Base-by-base conservation (phyloP, 2,113 vertebrate species). In the Petromus typicus region DNA sequence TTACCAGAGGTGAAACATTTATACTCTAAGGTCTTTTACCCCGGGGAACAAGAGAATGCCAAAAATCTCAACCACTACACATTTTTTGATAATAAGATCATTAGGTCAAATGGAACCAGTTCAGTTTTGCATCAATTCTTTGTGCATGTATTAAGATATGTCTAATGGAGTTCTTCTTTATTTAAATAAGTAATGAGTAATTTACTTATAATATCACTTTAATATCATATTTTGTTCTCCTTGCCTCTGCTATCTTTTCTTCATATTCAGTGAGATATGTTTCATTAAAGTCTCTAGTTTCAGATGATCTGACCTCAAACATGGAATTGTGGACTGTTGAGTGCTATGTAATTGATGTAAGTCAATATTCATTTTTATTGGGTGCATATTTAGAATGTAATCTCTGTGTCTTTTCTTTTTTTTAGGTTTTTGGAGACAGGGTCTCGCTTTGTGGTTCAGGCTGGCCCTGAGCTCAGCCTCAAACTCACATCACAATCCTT, bases 1-100 rank as follows among this genome's bases (percentile, higher is more conserved):
- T 95, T 93, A 85, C 76, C 59, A 90, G 91, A 95, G 64, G 88
- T 76, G 59, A 95, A 95, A 91, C n/a, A 81, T 76, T 94, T 86
- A 81, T 84, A 76, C 59, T 80, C 37, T 91, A 78, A 90, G 83
- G 6, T 66, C 22, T 86, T 91, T 86, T 92, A 90, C 20, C 30
- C n/a, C n/a, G 67, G 67, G 27, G 51, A 84, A 81, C 32, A 90
- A 95, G 78, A 95, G n/a, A 94, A 86, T 71, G n/a, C 13, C 43
- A 63, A 89, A 71, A 88, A 61, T 78, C 18, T 96, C 59, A 95
- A 51, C 67, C 27, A 94, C 61, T 30, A 64, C 7, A 79, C 43
- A 54, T 69, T 89, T 14, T 45, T 91, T 95, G 48, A 63, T 89
- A 88, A 78, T 67, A 85, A 82, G 37, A 92, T 90, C 51, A 69